Base-by-base conservation (phyloP, 2,113 vertebrate species). In the Prionailurus viverrinus region DNA sequence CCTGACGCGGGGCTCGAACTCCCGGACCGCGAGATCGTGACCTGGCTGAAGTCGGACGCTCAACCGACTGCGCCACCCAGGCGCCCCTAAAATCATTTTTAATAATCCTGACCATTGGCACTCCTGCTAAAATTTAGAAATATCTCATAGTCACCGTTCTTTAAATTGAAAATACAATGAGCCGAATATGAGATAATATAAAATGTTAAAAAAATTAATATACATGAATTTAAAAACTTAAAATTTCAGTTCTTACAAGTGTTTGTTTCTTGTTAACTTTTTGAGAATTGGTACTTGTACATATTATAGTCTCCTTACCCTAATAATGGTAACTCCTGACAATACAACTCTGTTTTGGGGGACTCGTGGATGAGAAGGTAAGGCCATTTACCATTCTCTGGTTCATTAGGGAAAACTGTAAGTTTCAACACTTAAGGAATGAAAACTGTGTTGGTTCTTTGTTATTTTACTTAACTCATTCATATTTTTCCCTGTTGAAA, bases 91-190 rank as follows among this genome's bases (percentile, higher is more conserved):
- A 86, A 87, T 68, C 51, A 78, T 27, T 95, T 1, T 76, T 69
- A 97, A 65, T 95, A 84, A 76, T 48, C n/a, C 10, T 66, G 13
- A 41, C 14, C 4, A 41, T 41, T 87, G 83, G 0, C 1, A 73
- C 9, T 82, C 87, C 23, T 23, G 0, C 9, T 94, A 79, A 96
- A 65, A 66, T 80, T 81, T 83, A 76, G 2, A 45, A 33, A 31
- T 45, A 41, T 31, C 7, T 19, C 13, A n/a, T 31, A n/a, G 19
- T 39, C 0, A 53, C 1, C 14, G 4, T 55, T 53, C 4, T 95
- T 81, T 61, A 69, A 71, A 80, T n/a, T 61, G 10, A 96, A 96
- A 87, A 76, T 66, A 87, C 39, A 81, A 94, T 65, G 3, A 92
- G 23, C 9, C 39, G 33, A 88, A 41, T 89, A 55, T 68, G 6